Evolutionary conservation across 1,140 invertebrate species (phyloP).

Genomic region (Pentalonia nigronervosa): DNA sequence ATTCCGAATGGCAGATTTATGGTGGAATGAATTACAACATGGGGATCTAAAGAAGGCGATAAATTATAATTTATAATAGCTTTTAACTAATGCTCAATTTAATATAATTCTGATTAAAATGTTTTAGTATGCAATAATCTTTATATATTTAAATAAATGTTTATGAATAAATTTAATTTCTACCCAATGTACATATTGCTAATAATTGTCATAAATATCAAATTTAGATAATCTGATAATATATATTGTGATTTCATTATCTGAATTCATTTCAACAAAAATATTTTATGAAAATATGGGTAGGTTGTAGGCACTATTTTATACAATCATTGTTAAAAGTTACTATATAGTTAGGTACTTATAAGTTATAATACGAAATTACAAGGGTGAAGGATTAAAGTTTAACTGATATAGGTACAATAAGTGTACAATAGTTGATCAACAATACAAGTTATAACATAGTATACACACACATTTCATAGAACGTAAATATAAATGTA

Average conservation of each 20-base stretch:
- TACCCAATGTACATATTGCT: background rate
- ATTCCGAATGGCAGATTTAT: constrained; percentile 43
- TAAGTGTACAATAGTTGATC: background rate
- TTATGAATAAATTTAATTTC: background rate
- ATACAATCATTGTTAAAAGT: background rate
- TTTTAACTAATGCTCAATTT: background rate
- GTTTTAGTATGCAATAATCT: background rate
- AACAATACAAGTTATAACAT: background rate
- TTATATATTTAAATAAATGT: background rate
- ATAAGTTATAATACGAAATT: background rate
- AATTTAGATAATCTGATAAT: too few relatives aligned
- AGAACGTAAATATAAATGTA: background rate
- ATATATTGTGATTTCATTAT: too few relatives aligned
- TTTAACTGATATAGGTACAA: background rate
- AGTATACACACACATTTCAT: background rate
- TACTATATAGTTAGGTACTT: background rate
- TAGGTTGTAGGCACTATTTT: background rate
- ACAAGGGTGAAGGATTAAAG: background rate
- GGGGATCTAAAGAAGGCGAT: background rate
- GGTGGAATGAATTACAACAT: background rate
- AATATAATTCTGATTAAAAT: background rate
- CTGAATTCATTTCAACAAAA: too few relatives aligned
- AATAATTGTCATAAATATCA: background rate
- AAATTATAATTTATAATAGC: background rate
- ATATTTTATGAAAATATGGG: background rate